Base-by-base conservation (phyloP, 1,140 invertebrate species). In the Drosophila novamexicana region DNA sequence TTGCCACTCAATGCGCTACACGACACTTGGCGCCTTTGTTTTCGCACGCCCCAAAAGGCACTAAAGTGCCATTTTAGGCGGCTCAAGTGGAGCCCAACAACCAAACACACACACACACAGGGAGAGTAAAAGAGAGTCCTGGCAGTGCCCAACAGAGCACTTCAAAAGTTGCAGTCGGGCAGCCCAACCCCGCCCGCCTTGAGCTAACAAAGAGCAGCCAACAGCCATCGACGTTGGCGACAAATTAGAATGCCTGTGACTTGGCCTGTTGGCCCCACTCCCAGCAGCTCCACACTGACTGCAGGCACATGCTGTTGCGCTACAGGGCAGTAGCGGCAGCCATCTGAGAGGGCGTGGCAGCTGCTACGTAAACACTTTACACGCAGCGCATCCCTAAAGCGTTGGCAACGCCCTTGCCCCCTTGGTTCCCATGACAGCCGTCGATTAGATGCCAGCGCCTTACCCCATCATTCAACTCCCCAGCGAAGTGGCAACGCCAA, bases 11-110 rank as follows among this genome's bases (percentile, higher is more conserved):
- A 71, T 81, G 82, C 74, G 84, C 72, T 71, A 77, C 77, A 86
- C 83, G 84, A 89, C 79, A 88, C 83, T 90, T 90, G 77, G 69
- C 80, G 82, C 74, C 77, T 91, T 88, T 88, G 83, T 82, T 90
- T 88, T 91, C 77, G 81, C 80, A 91, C 90, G 81, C 89, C 90
- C 82, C 90, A 79, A 86, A 91, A 91, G 81, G 84, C 82, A 86
- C 81, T 91, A 90, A 91, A 91, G 85, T 91, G 90, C 83, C 82
- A 90, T 90, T 91, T 91, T 91, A 89, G 90, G 90, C 73, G 59
- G 80, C 90, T 86, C 83, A 80, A 91, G 85, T 84, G 78, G 75
- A 75, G 76, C 65, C 79, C 57, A 75, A 42, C 54, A 65, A 61
- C 42, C 65, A 52, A 39, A 32, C 57, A 59, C 57, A 44, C 22